Percentiles rank a stretch among this genome's conserved stretches.
phyloP scores from a whole-genome alignment of 2,888 invertebrate species.

The Nasonovia ribisnigri region DNA sequence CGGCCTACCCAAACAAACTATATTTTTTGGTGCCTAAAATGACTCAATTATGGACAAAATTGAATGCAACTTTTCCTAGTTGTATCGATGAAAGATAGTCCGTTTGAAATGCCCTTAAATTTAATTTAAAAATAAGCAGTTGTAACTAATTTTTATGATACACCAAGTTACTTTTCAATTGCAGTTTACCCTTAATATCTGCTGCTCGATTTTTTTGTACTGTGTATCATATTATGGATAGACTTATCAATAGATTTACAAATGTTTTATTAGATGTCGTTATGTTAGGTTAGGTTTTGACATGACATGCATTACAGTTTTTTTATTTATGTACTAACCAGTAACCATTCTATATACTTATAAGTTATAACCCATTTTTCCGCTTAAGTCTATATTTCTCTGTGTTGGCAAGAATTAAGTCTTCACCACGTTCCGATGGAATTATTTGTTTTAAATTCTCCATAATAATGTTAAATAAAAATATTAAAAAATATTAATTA shows the following conservation, averaged over 20 bases:
- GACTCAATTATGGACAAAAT: neutral
- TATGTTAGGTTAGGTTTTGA: too few relatives aligned
- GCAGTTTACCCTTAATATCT: neutral
- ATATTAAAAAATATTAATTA: neutral
- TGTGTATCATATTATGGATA: neutral
- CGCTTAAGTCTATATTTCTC: neutral
- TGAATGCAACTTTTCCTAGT: neutral
- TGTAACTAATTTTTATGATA: neutral
- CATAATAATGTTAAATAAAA: neutral
- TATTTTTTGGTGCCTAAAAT: neutral
- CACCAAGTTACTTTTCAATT: neutral
- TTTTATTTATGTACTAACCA: neutral
- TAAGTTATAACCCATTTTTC: neutral
- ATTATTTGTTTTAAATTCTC: neutral
- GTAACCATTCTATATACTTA: neutral
- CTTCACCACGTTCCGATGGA: neutral
- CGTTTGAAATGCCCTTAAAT: neutral
- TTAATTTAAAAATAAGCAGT: neutral
- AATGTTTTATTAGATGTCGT: neutral
- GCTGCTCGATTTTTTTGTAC: neutral
- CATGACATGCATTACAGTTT: too few relatives aligned
- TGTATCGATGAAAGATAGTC: neutral
- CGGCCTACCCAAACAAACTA: neutral
- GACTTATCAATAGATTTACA: neutral
- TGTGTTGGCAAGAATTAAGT: neutral